Evolutionary conservation across 2,888 invertebrate species (phyloP), one percentile per base, ranked within the genome.

Genomic region (Drosophila quinaria): DNA sequence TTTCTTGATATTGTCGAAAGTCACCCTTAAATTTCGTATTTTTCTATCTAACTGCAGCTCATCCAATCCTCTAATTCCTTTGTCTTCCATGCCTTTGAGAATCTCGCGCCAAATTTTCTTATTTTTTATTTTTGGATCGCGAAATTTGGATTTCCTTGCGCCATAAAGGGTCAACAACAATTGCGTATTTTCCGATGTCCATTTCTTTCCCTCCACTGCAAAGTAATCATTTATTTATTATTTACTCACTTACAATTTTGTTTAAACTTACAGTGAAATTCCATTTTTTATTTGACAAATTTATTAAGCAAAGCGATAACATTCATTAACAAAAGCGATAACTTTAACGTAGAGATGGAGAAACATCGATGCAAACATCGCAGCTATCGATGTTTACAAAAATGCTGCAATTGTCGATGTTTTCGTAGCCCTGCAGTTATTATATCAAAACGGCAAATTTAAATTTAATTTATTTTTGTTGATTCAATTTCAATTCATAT

Each of bases 61-160:
- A 15, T 39, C 39, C 15, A 39, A 15, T 39, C 39, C 39, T 39
- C 9, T 15, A 1, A 15, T 15, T 17, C 39, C 39, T 8, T 15
- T 39, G 9, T 9, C 39, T 10, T 39, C 39, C 39, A 39, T 39
- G 39, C 39, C 39, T 15, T 17, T 39, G 1, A 39, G 39, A 15
- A 39, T 39, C 39, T 39, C 39, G 39, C 39, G 39, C 39, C 39
- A 39, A 39, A 39, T 39, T 39, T 39, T 39, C 15, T 39, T 39
- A 9, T 39, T 39, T 39, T 39, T 39, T 15, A 39, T 39, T 39
- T 39, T 39, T 39, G 39, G 39, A 39, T 39, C 39, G 39, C 39
- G 39, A 39, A 39, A 39, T 39, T 39, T 39, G 3, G 9, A 39
- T 39, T 9, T 39, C 9, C 39, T 15, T 39, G 15, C 39, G 9